Base-by-base conservation (phyloP, 30 jellyfish, hydroid and myxozoan species). In the Turritopsis dohrnii region DNA sequence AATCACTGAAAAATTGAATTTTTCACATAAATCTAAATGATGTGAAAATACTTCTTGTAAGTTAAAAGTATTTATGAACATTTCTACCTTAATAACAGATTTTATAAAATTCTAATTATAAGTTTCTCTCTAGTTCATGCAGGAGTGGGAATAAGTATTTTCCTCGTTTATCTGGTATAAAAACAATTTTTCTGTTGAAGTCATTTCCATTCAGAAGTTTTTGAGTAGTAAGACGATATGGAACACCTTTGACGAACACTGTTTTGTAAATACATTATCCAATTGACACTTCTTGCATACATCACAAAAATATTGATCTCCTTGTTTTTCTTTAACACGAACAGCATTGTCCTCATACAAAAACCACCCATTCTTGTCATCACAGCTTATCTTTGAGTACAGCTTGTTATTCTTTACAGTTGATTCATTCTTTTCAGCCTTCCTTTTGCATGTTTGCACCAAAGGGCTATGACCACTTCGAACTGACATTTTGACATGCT, bases 401-500 rank as follows among this genome's bases (percentile, higher is more conserved):
- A 18, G 0, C 21, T 60, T 0, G 0, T 60, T 60, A 21, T 0
- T 0, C 73, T 60, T 60, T 60, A 23, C 19, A 60, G 73, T 21
- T 60, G 21, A 60, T n/a, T n/a, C n/a, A n/a, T n/a, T n/a, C n/a
- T n/a, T n/a, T n/a, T n/a, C n/a, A n/a, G n/a, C n/a, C n/a, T 60
- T 18, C 0, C 88, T 24, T 66, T 81, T 81, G 22, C 85, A 66
- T 54, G 66, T 66, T 81, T 1, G 88, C n/a, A 54, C 88, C 28
- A 81, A 13, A 21, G 87, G 88, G 41, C 74, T 60, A 21, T 16
- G n/a, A 20, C 83, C 26, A 3, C 66, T 20, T 66, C 74, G 60
- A 25, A 81, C 88, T 53, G 88, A 28, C 66, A 26, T 54, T 71
- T 81, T 81, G 0, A 81, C 60, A 7, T 71, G 53, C 86, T 81